phyloP scores from a whole-genome alignment of 92 coral and sea anemone species.

The Porites lobata region DNA sequence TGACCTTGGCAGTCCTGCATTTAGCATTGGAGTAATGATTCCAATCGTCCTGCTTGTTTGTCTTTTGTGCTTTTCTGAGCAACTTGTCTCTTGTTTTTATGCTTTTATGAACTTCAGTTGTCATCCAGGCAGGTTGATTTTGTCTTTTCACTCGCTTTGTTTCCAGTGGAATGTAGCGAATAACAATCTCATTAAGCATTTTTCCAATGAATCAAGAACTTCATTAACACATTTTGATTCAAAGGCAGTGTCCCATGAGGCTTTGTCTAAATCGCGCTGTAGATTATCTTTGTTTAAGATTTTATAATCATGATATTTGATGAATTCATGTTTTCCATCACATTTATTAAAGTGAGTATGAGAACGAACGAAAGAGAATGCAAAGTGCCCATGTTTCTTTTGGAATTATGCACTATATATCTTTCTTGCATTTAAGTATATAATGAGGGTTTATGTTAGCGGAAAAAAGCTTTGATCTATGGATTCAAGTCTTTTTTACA shows the following conservation, averaged over 20 bases:
- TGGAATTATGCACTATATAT: too few relatives aligned
- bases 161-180: constrained; percentile 20
- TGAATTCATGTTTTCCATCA: constrained; percentile 21
- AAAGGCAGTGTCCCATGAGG: not conserved
- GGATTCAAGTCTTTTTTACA: too few relatives aligned
- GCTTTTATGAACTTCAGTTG: constrained; percentile 21
- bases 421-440: not conserved
- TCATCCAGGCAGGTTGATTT: constrained; percentile 47
- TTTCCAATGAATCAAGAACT: not conserved
- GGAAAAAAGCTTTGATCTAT: too few relatives aligned
- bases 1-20: not conserved
- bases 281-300: not conserved
- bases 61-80: not conserved
- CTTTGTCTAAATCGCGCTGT: not conserved
- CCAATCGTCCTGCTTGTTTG: not conserved
- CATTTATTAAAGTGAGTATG: constrained; percentile 24
- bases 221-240: not conserved
- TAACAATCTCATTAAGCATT: not conserved
- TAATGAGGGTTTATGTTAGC: too few relatives aligned
- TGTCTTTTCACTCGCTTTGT: constrained; percentile 47
- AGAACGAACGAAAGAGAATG: too few relatives aligned
- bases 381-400: too few relatives aligned
- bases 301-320: constrained; percentile 49
- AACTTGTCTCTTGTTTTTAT: constrained; percentile 40
- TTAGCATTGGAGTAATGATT: not conserved